Evolutionary conservation across 2,113 vertebrate species (phyloP), one percentile per base, ranked within the genome.

Genomic region (Melanotaenia duboulayi): DNA sequence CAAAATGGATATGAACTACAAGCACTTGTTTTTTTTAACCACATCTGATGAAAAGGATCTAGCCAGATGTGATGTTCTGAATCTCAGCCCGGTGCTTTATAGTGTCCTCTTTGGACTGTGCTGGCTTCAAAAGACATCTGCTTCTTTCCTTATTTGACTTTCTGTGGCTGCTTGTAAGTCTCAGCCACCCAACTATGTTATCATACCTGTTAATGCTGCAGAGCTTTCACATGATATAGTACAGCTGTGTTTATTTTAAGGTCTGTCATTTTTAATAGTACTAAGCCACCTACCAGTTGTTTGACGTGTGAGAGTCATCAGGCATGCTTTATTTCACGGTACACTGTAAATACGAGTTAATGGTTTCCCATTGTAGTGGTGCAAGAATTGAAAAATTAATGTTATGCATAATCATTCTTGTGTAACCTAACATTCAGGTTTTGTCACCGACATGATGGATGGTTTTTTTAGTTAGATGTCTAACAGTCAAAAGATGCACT

Each of bases 241-340:
- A 46, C 4, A 62, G 39, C 76, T 60, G 68, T 87, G 82, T 85
- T 91, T 89, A 81, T 91, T 86, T 90, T 88, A 90, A 80, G 71
- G 57, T 66, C 82, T 70, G 74, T 84, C 75, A 77, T 42, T 42
- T 81, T 79, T 88, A 82, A 87, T 81, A 61, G 80, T 58, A 44
- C 52, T 64, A 46, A 55, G 49, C 75, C 74, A 86, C 78, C 79
- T 85, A 74, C 76, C 69, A 68, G 76, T 72, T 71, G 56, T 80
- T 71, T 55, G 61, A 76, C 67, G 12, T 56, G 63, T 71, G 65
- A 75, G 69, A 82, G 63, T 80, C 78, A 69, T 86, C 74, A 81
- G 66, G 83, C 55, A 61, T 56, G 68, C 50, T 78, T 87, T 63
- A 77, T 84, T 85, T 91, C 65, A 52, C 66, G 71, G 78, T 65